These are phyloP conservation scores for Oxyscelio sp. DNA, from an alignment of 2,888 invertebrate species.

Conservation along the genomic window DNA sequence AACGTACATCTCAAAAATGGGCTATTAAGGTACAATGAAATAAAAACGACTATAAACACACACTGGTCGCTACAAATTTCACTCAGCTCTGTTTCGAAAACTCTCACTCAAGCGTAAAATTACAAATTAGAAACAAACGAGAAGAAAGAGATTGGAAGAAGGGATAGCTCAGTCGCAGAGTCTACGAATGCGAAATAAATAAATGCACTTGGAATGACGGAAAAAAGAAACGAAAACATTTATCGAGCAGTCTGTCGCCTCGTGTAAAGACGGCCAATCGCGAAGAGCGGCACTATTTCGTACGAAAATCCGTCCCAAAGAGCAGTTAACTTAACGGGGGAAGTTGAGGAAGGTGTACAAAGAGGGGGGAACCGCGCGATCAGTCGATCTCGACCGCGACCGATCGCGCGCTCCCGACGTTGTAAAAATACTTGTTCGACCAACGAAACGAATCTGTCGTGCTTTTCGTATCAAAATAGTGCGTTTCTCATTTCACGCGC, in stretches of 20 bases:
- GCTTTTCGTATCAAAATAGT: constrained; percentile 59
- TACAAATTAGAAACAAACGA: too few relatives aligned
- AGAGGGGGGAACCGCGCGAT: constrained; percentile 18
- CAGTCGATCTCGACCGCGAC: constrained; percentile 40
- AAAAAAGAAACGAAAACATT: constrained; percentile 46
- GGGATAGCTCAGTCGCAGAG: neutral
- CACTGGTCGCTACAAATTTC: too few relatives aligned
- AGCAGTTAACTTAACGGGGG: neutral
- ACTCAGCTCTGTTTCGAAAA: too few relatives aligned
- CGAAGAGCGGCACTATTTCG: constrained; percentile 51
- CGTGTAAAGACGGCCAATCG: constrained; percentile 32
- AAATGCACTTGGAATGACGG: constrained; percentile 82
- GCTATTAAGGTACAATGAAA: too few relatives aligned
- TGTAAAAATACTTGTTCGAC: neutral
- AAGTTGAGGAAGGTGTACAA: neutral
- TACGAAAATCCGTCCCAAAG: constrained; percentile 49
- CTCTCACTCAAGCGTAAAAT: too few relatives aligned
- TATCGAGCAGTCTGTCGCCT: too few relatives aligned
- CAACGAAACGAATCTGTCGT: constrained; percentile 3
- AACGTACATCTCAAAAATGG: too few relatives aligned
- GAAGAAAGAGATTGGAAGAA: too few relatives aligned
- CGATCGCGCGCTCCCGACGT: constrained; percentile 21
- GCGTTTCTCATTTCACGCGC: constrained; percentile 31
- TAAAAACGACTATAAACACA: too few relatives aligned
- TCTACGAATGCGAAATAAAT: constrained; percentile 64